These are phyloP conservation scores for Myxocyprinus asiaticus DNA, from an alignment of 2,113 vertebrate genomes.

Conservation along the genomic window DNA sequence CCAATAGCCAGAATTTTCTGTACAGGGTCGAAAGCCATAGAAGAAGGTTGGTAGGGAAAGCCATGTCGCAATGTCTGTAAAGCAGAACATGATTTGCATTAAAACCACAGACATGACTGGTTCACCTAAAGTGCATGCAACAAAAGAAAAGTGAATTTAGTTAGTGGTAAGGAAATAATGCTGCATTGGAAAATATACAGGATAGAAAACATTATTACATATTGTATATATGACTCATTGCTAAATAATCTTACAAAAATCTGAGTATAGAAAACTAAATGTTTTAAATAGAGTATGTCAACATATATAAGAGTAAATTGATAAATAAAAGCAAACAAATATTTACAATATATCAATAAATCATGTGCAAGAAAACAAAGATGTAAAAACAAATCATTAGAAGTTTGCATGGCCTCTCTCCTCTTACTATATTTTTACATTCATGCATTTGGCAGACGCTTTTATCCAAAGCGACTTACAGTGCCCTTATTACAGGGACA, in stretches of 20 bases:
- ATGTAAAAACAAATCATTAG: not conserved
- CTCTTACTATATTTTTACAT: no score
- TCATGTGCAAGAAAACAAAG: not conserved
- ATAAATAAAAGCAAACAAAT: not conserved
- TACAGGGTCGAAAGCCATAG: slow-evolving; percentile 98
- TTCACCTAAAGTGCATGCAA: no score
- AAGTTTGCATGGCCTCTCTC: no score
- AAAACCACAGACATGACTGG: not conserved
- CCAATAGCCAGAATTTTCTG: slow-evolving; percentile 98
- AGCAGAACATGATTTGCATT: slow-evolving; percentile 45
- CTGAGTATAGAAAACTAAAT: not conserved
- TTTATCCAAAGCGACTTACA: no score
- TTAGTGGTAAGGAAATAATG: no score
- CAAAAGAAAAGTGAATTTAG: no score
- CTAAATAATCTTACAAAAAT: no score
- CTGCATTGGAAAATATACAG: no score
- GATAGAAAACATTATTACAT: no score
- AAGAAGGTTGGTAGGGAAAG: slow-evolving; percentile 95
- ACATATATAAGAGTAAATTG: not conserved
- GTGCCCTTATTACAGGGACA: no score
- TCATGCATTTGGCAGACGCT: no score
- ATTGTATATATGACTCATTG: no score
- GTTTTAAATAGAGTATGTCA: not conserved
- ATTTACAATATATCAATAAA: not conserved
- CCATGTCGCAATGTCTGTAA: slow-evolving; percentile 96